Base-by-base conservation (phyloP, 2,113 vertebrate species). In the Amblyornis subalaris region DNA sequence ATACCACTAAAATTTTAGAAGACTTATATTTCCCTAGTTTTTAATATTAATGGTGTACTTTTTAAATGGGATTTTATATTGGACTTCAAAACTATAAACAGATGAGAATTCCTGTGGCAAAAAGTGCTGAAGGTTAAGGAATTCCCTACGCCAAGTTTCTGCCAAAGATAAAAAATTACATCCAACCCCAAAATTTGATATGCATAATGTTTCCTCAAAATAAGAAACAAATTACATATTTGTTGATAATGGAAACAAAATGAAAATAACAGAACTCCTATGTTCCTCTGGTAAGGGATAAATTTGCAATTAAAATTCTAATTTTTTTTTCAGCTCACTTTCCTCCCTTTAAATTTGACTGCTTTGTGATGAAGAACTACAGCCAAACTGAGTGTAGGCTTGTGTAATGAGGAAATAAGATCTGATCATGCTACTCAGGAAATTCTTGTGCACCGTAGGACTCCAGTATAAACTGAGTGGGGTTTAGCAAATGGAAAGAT, bases 41-140 rank as follows among this genome's bases (percentile, higher is more conserved):
- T 89, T 71, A 54, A 42, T 88, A 40, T 47, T 60, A 21, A n/a
- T 40, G 13, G 17, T 48, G 2, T 79, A 47, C 14, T 64, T 91
- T 55, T 75, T 1, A 42, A 67, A 72, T 51, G 11, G 9, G 15
- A 42, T 92, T 95, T 85, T 69, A 48, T 64, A 45, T 29, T 83
- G 14, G 31, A 48, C 31, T 65, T 71, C 51, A 61, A 85, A 95
- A 90, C 33, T 29, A 8, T 33, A 36, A 90, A 73, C 48, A 85
- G 65, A 90, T 87, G 77, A 91, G 47, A 81, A 90, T 90, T 95
- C 74, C 53, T 90, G 60, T 89, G 81, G 81, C 65, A 80, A 84
- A 69, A 89, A 93, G 47, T 73, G 72, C 40, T 91, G 51, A 88
- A 85, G 18, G 44, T 82, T 93, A 65, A 88, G 62, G 71, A 92